Evolutionary conservation across 2,888 invertebrate species (phyloP), one percentile per base, ranked within the genome.

Genomic region (Actias luna): DNA sequence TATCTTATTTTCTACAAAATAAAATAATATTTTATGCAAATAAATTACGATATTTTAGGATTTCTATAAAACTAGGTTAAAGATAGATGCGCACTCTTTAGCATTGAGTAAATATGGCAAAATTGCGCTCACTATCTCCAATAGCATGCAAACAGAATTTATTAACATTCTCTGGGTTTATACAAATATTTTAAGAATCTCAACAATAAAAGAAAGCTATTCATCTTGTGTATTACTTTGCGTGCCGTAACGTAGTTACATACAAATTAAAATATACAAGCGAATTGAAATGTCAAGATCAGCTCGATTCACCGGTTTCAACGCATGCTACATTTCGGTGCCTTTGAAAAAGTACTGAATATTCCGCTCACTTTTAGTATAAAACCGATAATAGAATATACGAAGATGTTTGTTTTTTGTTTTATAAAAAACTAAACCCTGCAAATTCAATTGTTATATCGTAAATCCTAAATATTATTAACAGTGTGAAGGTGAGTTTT

Each of bases 281-380:
- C 70, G 67, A 67, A 66, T 72, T 72, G 68, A 84, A 88, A 89
- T 88, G 89, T 89, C 89, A 88, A 87, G 88, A 85, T 84, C 86
- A 87, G 73, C 75, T 72, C 74, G 75, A 69, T 69, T 75, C 69
- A n/a, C 29, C 16, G 55, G 29, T n/a, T 2, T 55, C 2, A 27
- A 8, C 55, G 29, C 46, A 25, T 25, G 25, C 67, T 68, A 69
- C 72, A 69, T 74, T 72, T 74, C 72, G 73, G 35, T 72, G 67
- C 72, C 42, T 71, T 71, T 70, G 75, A 76, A 76, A 78, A 80
- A 77, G 75, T 69, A 68, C 66, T 65, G 65, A 69, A 76, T 75
- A 73, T 71, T 78, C 83, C 84, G 83, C 84, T 86, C 82, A 82
- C 87, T 87, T 84, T 79, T 79, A 76, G 84, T 83, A 74, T 71